phyloP scores from a whole-genome alignment of 2,888 invertebrate genomes.

The Junonia oenone region DNA sequence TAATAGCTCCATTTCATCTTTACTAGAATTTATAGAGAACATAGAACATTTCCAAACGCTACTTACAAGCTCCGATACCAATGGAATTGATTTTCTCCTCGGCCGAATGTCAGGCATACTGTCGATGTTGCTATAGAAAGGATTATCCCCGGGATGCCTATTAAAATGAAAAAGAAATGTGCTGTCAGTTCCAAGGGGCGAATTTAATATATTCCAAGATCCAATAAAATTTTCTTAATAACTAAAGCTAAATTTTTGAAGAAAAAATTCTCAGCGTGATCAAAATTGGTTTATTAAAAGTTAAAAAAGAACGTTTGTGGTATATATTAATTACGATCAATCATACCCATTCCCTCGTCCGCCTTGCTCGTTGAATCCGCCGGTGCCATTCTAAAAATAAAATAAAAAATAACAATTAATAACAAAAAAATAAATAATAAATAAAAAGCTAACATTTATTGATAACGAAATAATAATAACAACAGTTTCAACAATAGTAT shows the following conservation, averaged over 20 bases:
- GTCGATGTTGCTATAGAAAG: conserved; percentile 99
- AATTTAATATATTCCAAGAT: neutral
- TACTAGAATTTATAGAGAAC: conserved; percentile 41
- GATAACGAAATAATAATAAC: conserved; percentile 39
- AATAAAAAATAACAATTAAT: conserved; percentile 74
- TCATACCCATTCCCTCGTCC: conserved; percentile 91
- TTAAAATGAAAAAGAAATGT: conserved; percentile 35
- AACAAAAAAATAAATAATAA: conserved; percentile 46
- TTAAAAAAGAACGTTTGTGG: neutral
- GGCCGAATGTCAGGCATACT: conserved; percentile 99
- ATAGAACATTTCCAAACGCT: conserved; percentile 34
- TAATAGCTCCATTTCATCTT: conserved; percentile 55
- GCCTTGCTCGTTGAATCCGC: conserved; percentile 87
- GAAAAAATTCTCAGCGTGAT: neutral
- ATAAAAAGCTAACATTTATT: conserved; percentile 56
- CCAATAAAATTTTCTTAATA: neutral
- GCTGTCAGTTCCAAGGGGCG: neutral
- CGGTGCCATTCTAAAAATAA: conserved; percentile 92
- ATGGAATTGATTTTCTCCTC: conserved; percentile 96
- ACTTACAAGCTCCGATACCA: conserved; percentile 99
- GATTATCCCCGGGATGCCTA: conserved; percentile 96
- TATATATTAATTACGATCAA: neutral
- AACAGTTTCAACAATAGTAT: conserved; percentile 30
- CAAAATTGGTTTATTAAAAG: no score
- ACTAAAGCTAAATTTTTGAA: no score